A percentile compares a stretch with the other conserved stretches of the same genome.
Conservation (phyloP, 1,140 invertebrate species). For the Pseudomyrmex gracilis region DNA sequence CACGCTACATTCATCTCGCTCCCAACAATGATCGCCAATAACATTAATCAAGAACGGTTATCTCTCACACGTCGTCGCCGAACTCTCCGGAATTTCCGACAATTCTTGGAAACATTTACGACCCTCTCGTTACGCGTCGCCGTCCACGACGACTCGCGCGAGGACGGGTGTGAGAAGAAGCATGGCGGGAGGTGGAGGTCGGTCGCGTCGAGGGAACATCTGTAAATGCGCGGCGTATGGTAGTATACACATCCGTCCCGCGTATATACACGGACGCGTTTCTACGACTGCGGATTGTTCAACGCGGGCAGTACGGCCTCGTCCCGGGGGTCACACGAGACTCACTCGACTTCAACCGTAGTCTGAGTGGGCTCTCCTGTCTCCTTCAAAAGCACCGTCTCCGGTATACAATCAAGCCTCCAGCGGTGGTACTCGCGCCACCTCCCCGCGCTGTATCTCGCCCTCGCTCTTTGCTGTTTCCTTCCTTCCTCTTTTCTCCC, state of each 20-base stretch:
- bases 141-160: no score
- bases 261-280: background rate
- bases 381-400: slow-evolving; percentile 66
- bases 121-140: slow-evolving; percentile 27
- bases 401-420: slow-evolving; percentile 67
- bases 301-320: slow-evolving; percentile 7
- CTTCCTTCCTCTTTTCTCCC: background rate
- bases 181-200: background rate
- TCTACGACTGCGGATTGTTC: slow-evolving; percentile 30
- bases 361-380: slow-evolving; percentile 71
- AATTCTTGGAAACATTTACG: slow-evolving; percentile 36
- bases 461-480: background rate
- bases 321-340: slow-evolving; percentile 67
- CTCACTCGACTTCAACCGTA: slow-evolving; percentile 66
- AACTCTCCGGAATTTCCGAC: background rate
- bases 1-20: slow-evolving; percentile 10
- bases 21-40: slow-evolving; percentile 37
- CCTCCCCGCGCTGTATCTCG: slow-evolving; percentile 10
- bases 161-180: background rate
- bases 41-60: slow-evolving; percentile 51
- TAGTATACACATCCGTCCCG: background rate
- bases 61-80: slow-evolving; percentile 1
- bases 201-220: slow-evolving; percentile 36
- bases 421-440: slow-evolving; percentile 42
- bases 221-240: slow-evolving; percentile 32